Conservation (phyloP, 2,888 invertebrate species). For the Neuroscelio doddi region DNA sequence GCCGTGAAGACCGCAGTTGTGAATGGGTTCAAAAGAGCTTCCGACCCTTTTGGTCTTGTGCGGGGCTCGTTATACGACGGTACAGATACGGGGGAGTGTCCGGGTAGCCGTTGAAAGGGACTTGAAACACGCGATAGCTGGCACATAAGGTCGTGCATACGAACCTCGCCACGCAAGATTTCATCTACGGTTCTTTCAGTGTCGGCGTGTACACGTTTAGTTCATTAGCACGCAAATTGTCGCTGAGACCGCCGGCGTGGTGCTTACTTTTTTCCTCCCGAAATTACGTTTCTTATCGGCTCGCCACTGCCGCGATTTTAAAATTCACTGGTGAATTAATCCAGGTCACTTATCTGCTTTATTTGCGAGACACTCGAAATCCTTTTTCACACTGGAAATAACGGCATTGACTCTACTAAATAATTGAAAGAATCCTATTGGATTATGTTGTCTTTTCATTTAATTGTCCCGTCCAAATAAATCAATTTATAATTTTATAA, state of each 20-base stretch:
- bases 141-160: conserved; percentile 3
- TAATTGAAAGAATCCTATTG: no score
- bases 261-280: conserved; percentile 4
- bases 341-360: conserved; percentile 18
- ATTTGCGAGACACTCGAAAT: conserved; percentile 4
- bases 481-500: no score
- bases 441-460: no score
- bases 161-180: conserved; percentile 63
- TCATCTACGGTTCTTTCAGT: conserved; percentile 53
- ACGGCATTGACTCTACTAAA: no score
- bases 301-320: conserved; percentile 9
- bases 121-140: conserved; percentile 41
- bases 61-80: conserved; percentile 40
- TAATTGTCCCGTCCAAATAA: no score
- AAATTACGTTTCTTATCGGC: conserved; percentile 29
- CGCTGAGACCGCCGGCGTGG: conserved; percentile 11
- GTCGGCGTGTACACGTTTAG: conserved; percentile 30
- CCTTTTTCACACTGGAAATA: no score
- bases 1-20: conserved; percentile 23
- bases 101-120: conserved; percentile 35
- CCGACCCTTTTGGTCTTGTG: conserved; percentile 29
- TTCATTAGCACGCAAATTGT: conserved; percentile 65
- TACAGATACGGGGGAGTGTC: conserved; percentile 36
- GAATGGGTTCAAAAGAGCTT: conserved; percentile 22
- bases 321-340: conserved; percentile 24